Conservation (phyloP, 1,140 invertebrate genomes). For the Lanistes nyassanus region DNA sequence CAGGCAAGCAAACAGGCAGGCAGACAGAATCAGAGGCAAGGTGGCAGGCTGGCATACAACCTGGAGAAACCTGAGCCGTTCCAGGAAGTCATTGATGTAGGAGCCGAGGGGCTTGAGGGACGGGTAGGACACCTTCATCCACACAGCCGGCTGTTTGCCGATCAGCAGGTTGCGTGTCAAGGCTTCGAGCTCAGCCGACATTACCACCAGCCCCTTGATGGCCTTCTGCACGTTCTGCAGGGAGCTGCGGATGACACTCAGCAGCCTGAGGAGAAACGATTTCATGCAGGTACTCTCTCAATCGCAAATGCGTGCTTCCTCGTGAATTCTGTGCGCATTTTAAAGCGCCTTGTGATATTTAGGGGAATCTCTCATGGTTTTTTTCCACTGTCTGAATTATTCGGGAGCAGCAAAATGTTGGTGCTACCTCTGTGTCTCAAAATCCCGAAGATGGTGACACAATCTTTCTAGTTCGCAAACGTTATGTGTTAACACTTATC, state of each 20-base stretch:
- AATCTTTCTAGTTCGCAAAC: no score
- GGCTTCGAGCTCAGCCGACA: conserved; percentile 66
- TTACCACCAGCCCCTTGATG: conserved; percentile 68
- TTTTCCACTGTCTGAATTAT: no score
- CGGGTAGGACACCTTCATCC: conserved; percentile 67
- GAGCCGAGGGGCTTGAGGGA: conserved; percentile 72
- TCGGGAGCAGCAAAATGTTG: no score
- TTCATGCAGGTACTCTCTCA: no score
- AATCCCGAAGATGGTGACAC: no score
- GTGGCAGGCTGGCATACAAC: conserved; percentile 33
- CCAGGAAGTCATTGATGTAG: conserved; percentile 88
- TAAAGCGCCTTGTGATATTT: no score
- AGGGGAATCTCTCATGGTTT: no score
- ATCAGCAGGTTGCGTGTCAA: conserved; percentile 63
- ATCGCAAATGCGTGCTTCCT: no score
- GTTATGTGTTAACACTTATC: no score
- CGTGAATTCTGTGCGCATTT: no score
- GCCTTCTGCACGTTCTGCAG: conserved; percentile 67
- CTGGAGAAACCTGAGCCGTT: conserved; percentile 74
- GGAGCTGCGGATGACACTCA: conserved; percentile 59
- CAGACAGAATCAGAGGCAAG: neutral
- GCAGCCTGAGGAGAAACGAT: conserved; percentile 57
- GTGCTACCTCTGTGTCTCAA: no score
- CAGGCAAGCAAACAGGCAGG: neutral
- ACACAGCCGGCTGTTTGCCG: conserved; percentile 66